These are phyloP conservation scores for Pempheris klunzingeri DNA, from an alignment of 2,797 vertebrate genomes.

Conservation along the genomic window DNA sequence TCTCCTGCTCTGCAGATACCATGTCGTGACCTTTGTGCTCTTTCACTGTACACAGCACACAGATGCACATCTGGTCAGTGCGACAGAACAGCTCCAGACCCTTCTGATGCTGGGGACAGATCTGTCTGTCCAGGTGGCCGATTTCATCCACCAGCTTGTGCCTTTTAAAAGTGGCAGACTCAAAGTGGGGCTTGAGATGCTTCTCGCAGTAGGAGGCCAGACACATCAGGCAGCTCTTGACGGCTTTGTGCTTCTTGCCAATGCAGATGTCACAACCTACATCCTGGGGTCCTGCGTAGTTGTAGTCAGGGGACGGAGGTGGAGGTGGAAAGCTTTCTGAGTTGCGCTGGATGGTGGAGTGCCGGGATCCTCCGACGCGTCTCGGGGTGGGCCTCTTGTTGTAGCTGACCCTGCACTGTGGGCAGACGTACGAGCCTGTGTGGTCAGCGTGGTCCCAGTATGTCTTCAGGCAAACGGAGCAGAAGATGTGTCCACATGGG, in stretches of 20 bases:
- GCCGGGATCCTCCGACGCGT: constrained; percentile 72
- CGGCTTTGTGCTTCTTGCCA: constrained; percentile 94
- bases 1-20: constrained; percentile 96
- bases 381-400: constrained; percentile 86
- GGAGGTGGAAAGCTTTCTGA: constrained; percentile 80
- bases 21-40: constrained; percentile 98
- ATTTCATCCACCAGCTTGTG: constrained; percentile 98
- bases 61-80: constrained; percentile 98
- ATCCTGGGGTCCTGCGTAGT: constrained; percentile 88
- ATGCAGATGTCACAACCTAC: constrained; percentile 97
- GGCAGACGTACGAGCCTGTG: constrained; percentile 83
- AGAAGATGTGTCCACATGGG: constrained; percentile 87
- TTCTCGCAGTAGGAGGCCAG: constrained; percentile 96
- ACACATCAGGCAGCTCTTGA: constrained; percentile 97
- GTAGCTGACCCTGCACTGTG: constrained; percentile 85
- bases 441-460: constrained; percentile 89
- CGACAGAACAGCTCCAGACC: constrained; percentile 98
- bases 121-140: constrained; percentile 95
- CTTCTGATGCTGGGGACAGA: constrained; percentile 97
- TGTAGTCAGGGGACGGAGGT: constrained; percentile 87
- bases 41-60: constrained; percentile 97
- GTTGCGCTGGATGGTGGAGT: constrained; percentile 65
- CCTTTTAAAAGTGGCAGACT: constrained; percentile 94
- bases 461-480: constrained; percentile 86
- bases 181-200: constrained; percentile 96